Evolutionary conservation across 2,797 vertebrate genomes (phyloP).

Genomic region (Echiichthys vipera): DNA sequence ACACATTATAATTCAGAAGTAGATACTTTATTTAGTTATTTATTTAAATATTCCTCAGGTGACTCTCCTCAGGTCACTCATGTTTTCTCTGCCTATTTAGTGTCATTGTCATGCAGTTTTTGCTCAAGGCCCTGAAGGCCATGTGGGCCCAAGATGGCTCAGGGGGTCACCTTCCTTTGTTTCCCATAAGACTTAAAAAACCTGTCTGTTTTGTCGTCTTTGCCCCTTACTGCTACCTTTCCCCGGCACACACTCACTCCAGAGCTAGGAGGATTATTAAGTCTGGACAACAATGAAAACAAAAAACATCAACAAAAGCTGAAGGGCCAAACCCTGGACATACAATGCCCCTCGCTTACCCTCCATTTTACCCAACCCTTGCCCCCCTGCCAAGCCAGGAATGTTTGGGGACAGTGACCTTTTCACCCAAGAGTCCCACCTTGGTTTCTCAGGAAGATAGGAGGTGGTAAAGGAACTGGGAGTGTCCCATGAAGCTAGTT

Average conservation of each 20-base stretch:
- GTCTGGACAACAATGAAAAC: constrained; percentile 82
- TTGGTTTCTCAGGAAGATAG: constrained; percentile 84
- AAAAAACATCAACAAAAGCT: constrained; percentile 77
- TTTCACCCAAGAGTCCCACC: constrained; percentile 74
- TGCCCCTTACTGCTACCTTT: constrained; percentile 54
- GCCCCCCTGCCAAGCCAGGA: constrained; percentile 80
- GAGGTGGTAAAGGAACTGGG: constrained; percentile 68
- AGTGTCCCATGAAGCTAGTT: constrained; percentile 55
- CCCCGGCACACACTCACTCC: constrained; percentile 44
- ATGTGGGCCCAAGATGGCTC: constrained; percentile 47
- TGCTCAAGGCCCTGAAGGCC: constrained; percentile 57
- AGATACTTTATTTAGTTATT: constrained; percentile 4
- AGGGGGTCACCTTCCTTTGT: constrained; percentile 75
- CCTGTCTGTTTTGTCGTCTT: constrained; percentile 61
- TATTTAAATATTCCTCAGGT: constrained; percentile 22
- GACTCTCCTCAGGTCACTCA: constrained; percentile 21
- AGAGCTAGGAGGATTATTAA: constrained; percentile 76
- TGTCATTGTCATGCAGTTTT: constrained; percentile 76
- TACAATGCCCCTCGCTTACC: constrained; percentile 80
- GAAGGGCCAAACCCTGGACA: constrained; percentile 70
- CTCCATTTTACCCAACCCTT: constrained; percentile 72
- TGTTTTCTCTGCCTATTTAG: constrained; percentile 35
- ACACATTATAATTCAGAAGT: constrained; percentile 11
- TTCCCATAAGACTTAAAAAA: constrained; percentile 68
- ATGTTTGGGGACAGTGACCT: constrained; percentile 75